Conservation (phyloP, 2,888 invertebrate genomes). For the Formica aserva region DNA sequence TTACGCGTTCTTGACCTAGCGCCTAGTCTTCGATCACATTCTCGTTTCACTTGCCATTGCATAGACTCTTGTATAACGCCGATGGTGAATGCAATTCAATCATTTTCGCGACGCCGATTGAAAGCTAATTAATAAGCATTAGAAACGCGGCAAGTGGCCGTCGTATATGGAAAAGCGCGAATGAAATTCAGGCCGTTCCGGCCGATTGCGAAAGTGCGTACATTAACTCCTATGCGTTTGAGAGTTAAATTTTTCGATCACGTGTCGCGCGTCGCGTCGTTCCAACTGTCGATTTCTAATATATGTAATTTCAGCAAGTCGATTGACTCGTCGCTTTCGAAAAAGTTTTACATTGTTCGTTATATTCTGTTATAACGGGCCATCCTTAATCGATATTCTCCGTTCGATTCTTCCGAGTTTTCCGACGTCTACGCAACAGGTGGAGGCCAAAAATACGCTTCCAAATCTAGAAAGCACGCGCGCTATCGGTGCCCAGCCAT, state of each 20-base stretch:
- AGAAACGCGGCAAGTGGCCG: background rate
- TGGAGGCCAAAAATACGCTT: constrained; percentile 57
- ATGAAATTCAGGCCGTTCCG: constrained; percentile 17
- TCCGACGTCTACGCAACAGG: constrained; percentile 17
- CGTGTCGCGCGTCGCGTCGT: constrained; percentile 3
- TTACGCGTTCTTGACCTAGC: constrained; percentile 68
- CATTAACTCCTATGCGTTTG: constrained; percentile 9
- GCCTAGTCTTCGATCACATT: constrained; percentile 61
- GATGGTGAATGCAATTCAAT: constrained; percentile 12
- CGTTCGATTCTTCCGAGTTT: constrained; percentile 10
- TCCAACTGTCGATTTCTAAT: constrained; percentile 47
- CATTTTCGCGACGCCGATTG: constrained; percentile 28
- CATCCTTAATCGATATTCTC: background rate
- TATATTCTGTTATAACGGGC: background rate
- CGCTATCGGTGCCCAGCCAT: constrained; percentile 45
- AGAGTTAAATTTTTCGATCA: constrained; percentile 39
- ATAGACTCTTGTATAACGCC: constrained; percentile 20
- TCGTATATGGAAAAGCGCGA: constrained; percentile 17
- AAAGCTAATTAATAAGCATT: constrained; percentile 41
- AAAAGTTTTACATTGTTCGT: constrained; percentile 1
- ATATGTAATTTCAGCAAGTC: constrained; percentile 35
- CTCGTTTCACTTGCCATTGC: constrained; percentile 69
- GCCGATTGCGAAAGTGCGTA: constrained; percentile 22
- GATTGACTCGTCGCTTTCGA: constrained; percentile 24
- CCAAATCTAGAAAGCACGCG: constrained; percentile 75